phyloP scores from a whole-genome alignment of 2,113 vertebrate species.

The Arvicanthis niloticus region DNA sequence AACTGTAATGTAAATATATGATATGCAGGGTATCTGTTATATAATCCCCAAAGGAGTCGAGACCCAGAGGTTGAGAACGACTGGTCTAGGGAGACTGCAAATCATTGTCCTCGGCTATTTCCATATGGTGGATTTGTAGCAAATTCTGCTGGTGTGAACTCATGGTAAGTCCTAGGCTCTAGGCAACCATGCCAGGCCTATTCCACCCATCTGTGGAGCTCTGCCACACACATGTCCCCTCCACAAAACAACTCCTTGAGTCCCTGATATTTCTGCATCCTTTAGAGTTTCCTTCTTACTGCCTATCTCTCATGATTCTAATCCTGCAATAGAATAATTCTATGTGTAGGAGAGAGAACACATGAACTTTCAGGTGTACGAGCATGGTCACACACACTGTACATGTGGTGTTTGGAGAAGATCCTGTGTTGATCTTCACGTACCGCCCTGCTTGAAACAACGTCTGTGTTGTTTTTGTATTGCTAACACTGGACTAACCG shows the following conservation, averaged over 20 bases:
- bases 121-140: neutral
- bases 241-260: neutral
- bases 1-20: too few relatives aligned
- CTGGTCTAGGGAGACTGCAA: neutral
- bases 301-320: neutral
- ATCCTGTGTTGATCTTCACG: neutral
- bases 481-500: too few relatives aligned
- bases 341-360: neutral
- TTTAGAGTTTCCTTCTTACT: neutral
- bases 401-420: neutral
- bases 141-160: neutral
- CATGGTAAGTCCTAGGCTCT: neutral
- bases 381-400: neutral
- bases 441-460: neutral
- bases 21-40: neutral
- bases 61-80: neutral
- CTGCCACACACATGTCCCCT: neutral
- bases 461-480: neutral
- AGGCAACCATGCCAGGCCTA: neutral
- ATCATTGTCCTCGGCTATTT: neutral
- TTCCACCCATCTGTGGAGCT: neutral
- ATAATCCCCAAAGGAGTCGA: neutral
- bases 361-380: neutral
- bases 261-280: neutral
- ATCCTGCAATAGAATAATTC: neutral